These are phyloP conservation scores for Rhagium mordax DNA, from an alignment of 2,888 invertebrate genomes.

Conservation along the genomic window DNA sequence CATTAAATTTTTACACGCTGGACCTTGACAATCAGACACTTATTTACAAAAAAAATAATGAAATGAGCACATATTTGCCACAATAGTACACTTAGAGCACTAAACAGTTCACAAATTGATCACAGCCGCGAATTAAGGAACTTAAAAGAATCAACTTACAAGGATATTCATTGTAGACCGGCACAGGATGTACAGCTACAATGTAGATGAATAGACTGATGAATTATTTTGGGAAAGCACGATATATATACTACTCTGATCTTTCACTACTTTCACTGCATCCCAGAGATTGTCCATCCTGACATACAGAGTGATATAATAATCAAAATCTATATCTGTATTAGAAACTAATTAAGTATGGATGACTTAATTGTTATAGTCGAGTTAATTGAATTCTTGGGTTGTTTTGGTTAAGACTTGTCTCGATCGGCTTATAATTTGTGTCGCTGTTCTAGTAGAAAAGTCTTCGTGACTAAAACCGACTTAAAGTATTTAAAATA, in stretches of 20 bases:
- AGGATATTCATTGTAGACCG: constrained; percentile 66
- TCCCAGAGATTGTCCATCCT: constrained; percentile 54
- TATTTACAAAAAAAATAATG: not conserved
- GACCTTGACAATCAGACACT: not conserved
- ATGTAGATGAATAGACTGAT: constrained; percentile 60
- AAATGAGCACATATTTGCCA: not conserved
- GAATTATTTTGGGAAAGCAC: constrained; percentile 53
- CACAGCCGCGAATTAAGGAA: constrained; percentile 7
- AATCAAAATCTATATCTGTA: constrained; percentile 40
- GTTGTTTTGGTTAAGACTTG: not conserved
- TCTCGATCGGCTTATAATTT: not conserved
- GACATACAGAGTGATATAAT: constrained; percentile 43
- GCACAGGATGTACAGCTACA: constrained; percentile 53
- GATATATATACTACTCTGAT: constrained; percentile 59
- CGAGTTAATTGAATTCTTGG: not conserved
- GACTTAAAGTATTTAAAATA: not conserved
- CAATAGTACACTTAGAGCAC: constrained; percentile 1
- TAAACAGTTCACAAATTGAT: not conserved
- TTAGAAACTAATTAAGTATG: constrained; percentile 10
- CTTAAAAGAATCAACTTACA: constrained; percentile 61
- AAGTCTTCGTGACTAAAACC: not conserved
- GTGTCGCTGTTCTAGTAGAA: not conserved
- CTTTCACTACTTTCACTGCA: constrained; percentile 62
- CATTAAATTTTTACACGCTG: too few relatives aligned
- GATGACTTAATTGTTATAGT: not conserved